Base-by-base conservation (phyloP, 2,113 vertebrate genomes). In the Phoxinus phoxinus region DNA sequence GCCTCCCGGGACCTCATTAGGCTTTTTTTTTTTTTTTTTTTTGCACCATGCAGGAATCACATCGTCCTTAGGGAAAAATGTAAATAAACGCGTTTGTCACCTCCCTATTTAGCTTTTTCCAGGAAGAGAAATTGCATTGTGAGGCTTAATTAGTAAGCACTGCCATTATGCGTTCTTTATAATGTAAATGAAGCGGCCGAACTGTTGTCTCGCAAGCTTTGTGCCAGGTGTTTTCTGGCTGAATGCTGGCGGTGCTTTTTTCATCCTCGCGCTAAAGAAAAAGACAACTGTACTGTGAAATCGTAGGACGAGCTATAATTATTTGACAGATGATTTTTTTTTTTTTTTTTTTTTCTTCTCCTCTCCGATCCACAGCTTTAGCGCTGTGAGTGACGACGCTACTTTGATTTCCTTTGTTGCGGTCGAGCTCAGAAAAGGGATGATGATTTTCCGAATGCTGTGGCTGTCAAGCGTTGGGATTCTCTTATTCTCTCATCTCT, bases 61-160 rank as follows among this genome's bases (percentile, higher is more conserved):
- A 83, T 56, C 46, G 61, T 91, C 90, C 88, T 90, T 87, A 88
- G 89, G 91, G 90, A 87, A 84, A 86, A 86, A 85, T 87, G 86
- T 88, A 88, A 88, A 89, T 92, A 90, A 90, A 88, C 37, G 85
- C 79, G 87, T 92, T 91, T 91, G 89, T 90, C 90, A 89, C 88
- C 51, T 56, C 77, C 72, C 23, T 75, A 10, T 46, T 76, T 32
- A 3, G 37, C 35, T 61, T 89, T 89, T 77, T 87, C 53, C 65
- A 89, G 87, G 74, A 69, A 83, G 91, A 89, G 84, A 89, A 90
- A 91, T 87, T 89, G 87, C 86, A 88, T 88, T 72, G 90, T 61
- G 78, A 88, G 86, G 90, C 89, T 91, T 92, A 90, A 92, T 92
- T 92, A 91, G 89, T 87, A 88, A 90, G 88, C 84, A 32, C 83